Percentiles rank a stretch among this genome's conserved stretches.
Conservation (phyloP, 2,888 invertebrate genomes). For the Byasa hedistus region DNA sequence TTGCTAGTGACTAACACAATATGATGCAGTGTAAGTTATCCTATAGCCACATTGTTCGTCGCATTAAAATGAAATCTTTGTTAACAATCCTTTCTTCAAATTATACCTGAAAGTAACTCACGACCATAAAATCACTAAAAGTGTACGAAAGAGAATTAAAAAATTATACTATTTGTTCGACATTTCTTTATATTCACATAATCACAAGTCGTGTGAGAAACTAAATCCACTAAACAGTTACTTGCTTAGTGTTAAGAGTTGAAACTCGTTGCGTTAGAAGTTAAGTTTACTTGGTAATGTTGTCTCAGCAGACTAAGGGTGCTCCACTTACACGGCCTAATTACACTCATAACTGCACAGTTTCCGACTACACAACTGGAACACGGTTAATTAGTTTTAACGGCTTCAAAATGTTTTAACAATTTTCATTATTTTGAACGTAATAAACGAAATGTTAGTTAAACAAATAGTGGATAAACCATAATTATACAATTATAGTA, state of each 20-base stretch:
- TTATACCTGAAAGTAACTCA: too few species aligned
- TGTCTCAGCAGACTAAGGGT: neutral
- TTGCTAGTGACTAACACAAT: too few species aligned
- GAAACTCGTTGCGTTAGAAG: neutral
- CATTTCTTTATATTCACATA: constrained; percentile 10
- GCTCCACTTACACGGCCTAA: constrained; percentile 1
- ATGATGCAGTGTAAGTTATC: too few species aligned
- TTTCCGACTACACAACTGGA: neutral
- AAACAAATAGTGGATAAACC: too few species aligned
- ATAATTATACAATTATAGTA: too few species aligned
- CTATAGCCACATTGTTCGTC: too few species aligned
- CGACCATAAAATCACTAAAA: too few species aligned
- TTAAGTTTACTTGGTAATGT: neutral
- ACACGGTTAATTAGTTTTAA: neutral
- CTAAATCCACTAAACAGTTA: neutral
- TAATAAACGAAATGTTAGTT: too few species aligned
- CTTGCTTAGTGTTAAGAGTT: neutral
- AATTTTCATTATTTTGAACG: neutral
- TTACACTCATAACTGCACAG: neutral
- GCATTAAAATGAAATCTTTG: too few species aligned
- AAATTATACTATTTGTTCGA: too few species aligned
- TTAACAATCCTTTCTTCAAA: too few species aligned
- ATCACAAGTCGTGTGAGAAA: constrained; percentile 42
- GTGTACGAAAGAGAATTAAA: too few species aligned
- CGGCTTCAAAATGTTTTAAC: neutral